These are phyloP conservation scores for Keiferia lycopersicella DNA, from an alignment of 2,888 invertebrate species.

Conservation along the genomic window DNA sequence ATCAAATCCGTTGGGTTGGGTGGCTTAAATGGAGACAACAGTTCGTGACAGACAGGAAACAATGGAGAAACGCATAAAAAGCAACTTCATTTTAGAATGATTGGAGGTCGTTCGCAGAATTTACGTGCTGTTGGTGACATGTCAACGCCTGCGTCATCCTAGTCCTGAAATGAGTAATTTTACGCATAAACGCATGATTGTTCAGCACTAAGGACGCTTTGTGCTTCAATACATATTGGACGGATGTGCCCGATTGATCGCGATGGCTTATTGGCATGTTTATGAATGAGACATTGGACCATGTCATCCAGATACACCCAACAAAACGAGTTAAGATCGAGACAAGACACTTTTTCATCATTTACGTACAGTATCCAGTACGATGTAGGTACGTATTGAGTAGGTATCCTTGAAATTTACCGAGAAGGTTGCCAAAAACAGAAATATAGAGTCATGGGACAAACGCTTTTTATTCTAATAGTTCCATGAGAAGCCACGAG, in stretches of 20 bases:
- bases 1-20: too few species aligned
- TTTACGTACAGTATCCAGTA: background rate
- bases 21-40: too few species aligned
- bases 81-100: background rate
- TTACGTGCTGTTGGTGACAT: too few species aligned
- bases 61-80: too few species aligned
- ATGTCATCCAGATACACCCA: constrained; percentile 22
- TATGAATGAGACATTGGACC: constrained; percentile 58
- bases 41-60: too few species aligned
- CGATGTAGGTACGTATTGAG: too few species aligned
- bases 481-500: too few species aligned
- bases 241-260: constrained; percentile 71
- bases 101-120: constrained; percentile 19
- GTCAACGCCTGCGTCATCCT: constrained; percentile 18
- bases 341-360: background rate
- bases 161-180: constrained; percentile 41
- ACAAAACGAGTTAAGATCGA: background rate
- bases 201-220: constrained; percentile 50
- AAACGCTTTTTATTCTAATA: constrained; percentile 6
- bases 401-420: background rate
- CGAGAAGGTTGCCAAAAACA: constrained; percentile 16
- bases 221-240: constrained; percentile 43
- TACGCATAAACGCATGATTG: constrained; percentile 47
- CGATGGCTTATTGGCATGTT: constrained; percentile 65
- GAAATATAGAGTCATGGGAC: constrained; percentile 27